phyloP scores from a whole-genome alignment of 2,888 invertebrate species.

The Netelia melanura region DNA sequence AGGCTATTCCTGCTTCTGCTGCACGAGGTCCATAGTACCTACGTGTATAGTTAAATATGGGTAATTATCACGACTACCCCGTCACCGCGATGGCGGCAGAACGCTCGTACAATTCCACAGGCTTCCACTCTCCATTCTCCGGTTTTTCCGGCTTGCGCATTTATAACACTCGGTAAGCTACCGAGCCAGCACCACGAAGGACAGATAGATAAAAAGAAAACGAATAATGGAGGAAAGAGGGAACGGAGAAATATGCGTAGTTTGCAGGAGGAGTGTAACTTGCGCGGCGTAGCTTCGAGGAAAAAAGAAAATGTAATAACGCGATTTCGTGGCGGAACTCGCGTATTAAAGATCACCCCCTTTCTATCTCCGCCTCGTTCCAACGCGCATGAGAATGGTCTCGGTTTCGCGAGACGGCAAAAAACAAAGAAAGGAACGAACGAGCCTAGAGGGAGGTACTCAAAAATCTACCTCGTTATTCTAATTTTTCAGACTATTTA shows the following conservation, averaged over 20 bases:
- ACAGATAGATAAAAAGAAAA: slow-evolving; percentile 57
- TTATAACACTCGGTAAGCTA: slow-evolving; percentile 67
- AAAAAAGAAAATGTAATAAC: slow-evolving; percentile 61
- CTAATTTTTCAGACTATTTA: slow-evolving; percentile 57
- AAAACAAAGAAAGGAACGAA: slow-evolving; percentile 11
- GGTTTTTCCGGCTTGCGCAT: slow-evolving; percentile 50
- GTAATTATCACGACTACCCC: slow-evolving; percentile 68
- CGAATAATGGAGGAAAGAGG: slow-evolving; percentile 41
- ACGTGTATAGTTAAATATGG: slow-evolving; percentile 66
- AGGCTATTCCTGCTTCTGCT: slow-evolving; percentile 26
- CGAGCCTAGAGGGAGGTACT: slow-evolving; percentile 24
- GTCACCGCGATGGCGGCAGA: slow-evolving; percentile 47
- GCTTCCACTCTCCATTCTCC: slow-evolving; percentile 24
- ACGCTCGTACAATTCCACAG: slow-evolving; percentile 44
- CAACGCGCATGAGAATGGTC: slow-evolving; percentile 27
- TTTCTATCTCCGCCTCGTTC: slow-evolving; percentile 16
- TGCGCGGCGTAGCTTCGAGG: slow-evolving; percentile 18
- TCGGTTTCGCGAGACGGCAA: slow-evolving; percentile 21
- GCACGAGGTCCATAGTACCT: slow-evolving; percentile 28
- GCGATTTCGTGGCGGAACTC: slow-evolving; percentile 63
- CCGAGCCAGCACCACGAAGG: slow-evolving; percentile 49
- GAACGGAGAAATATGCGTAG: slow-evolving; percentile 64
- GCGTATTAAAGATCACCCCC: slow-evolving; percentile 50
- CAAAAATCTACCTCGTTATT: slow-evolving; percentile 50
- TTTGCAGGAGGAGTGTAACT: slow-evolving; percentile 24